These are phyloP conservation scores for Stigmatopora argus DNA, from an alignment of 2,113 vertebrate species.

Conservation along the genomic window DNA sequence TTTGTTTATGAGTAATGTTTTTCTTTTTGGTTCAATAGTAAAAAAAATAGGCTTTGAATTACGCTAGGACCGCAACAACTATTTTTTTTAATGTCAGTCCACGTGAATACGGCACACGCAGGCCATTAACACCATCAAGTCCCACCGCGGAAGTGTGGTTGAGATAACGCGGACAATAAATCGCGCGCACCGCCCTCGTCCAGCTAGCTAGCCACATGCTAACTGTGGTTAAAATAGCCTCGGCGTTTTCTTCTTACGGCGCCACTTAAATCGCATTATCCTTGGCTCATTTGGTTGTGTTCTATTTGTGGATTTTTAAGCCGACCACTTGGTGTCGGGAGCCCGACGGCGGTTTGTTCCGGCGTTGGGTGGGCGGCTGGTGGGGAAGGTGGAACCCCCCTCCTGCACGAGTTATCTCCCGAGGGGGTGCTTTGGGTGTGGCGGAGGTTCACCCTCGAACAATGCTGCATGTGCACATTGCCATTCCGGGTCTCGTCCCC, in stretches of 20 bases:
- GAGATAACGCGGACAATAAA: slow-evolving; percentile 27
- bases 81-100: slow-evolving; percentile 7
- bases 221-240: slow-evolving; percentile 1
- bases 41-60: neutral
- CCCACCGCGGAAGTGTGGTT: slow-evolving; percentile 16
- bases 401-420: slow-evolving; percentile 36
- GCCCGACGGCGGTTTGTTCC: slow-evolving; percentile 5
- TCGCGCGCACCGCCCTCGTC: slow-evolving; percentile 33
- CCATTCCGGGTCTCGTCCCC: neutral
- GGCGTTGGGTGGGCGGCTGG: slow-evolving; percentile 5
- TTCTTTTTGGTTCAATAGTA: neutral
- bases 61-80: neutral
- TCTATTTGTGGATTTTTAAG: neutral
- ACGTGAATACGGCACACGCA: slow-evolving; percentile 23
- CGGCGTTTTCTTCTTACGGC: neutral
- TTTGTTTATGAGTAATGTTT: neutral
- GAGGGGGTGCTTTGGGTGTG: slow-evolving; percentile 61
- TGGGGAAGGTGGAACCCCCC: slow-evolving; percentile 42
- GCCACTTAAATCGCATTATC: neutral
- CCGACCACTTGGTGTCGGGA: slow-evolving; percentile 19
- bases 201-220: slow-evolving; percentile 40
- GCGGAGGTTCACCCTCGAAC: slow-evolving; percentile 54
- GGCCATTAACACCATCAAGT: slow-evolving; percentile 3
- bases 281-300: neutral
- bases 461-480: slow-evolving; percentile 17